A percentile compares a stretch with the other conserved stretches of the same genome.
These are phyloP conservation scores for Diabrotica undecimpunctata DNA, from an alignment of 1,140 invertebrate genomes.

Conservation along the genomic window DNA sequence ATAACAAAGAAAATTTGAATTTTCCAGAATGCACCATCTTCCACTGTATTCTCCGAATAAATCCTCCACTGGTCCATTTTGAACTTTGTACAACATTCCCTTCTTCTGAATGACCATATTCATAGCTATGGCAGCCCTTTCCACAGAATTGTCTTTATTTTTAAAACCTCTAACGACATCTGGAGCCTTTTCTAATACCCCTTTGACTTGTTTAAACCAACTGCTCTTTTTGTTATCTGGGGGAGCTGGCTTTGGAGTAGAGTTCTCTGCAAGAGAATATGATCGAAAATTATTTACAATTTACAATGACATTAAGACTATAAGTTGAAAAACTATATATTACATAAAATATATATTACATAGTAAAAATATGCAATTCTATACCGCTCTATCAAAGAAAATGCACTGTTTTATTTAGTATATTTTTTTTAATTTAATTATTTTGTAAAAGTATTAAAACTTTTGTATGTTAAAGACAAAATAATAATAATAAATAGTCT, in stretches of 20 bases:
- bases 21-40: conserved; percentile 45
- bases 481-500: too few species aligned
- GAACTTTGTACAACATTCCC: conserved; percentile 46
- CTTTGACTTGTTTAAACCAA: conserved; percentile 41
- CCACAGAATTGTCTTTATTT: conserved; percentile 25
- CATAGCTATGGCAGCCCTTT: conserved; percentile 35
- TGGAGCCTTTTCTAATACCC: conserved; percentile 39
- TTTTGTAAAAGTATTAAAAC: too few species aligned
- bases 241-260: neutral
- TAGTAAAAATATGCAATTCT: too few species aligned
- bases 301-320: too few species aligned
- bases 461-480: too few species aligned
- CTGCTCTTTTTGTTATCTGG: conserved; percentile 27
- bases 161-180: conserved; percentile 36
- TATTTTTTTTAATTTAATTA: too few species aligned
- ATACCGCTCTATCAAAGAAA: too few species aligned
- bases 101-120: conserved; percentile 39
- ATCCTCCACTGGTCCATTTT: conserved; percentile 45
- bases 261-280: neutral
- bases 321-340: too few species aligned
- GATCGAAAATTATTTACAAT: too few species aligned
- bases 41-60: conserved; percentile 46
- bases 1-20: conserved; percentile 41
- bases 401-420: too few species aligned
- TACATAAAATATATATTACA: too few species aligned